Evolutionary conservation across 2,797 vertebrate genomes (phyloP).

Genomic region (Chelidonichthys spinosus): DNA sequence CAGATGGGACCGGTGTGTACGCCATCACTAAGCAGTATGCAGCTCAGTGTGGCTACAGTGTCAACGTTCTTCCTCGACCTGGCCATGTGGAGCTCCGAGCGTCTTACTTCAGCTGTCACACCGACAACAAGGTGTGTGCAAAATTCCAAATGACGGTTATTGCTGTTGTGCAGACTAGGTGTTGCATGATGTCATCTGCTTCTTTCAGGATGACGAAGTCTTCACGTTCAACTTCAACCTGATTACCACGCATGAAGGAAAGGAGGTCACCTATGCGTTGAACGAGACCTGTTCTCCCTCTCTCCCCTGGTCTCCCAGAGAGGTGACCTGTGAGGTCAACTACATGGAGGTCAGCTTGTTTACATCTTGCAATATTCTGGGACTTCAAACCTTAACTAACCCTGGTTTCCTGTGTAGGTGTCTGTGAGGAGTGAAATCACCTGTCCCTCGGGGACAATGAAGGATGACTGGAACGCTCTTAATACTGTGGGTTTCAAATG

Average conservation of each 20-base stretch:
- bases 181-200: background rate
- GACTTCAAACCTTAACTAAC: too few species aligned
- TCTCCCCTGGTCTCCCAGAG: slow-evolving; percentile 75
- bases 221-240: slow-evolving; percentile 78
- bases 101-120: slow-evolving; percentile 84
- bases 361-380: accelerated
- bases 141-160: background rate
- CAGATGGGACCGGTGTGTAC: slow-evolving; percentile 58
- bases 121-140: slow-evolving; percentile 56
- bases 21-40: slow-evolving; percentile 58
- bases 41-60: slow-evolving; percentile 78
- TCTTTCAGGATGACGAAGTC: slow-evolving; percentile 66
- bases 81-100: slow-evolving; percentile 68
- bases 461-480: slow-evolving; percentile 22
- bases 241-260: slow-evolving; percentile 52
- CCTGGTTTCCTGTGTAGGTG: slow-evolving; percentile 46
- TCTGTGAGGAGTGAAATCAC: slow-evolving; percentile 61
- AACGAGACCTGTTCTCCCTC: slow-evolving; percentile 73
- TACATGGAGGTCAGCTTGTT: slow-evolving; percentile 83
- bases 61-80: slow-evolving; percentile 27
- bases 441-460: slow-evolving; percentile 33
- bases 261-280: slow-evolving; percentile 54
- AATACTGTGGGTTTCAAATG: slow-evolving; percentile 26
- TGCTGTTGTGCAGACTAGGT: background rate
- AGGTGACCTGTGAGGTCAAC: slow-evolving; percentile 82